Conservation (phyloP, 2,113 vertebrate genomes). For the Esox niger region DNA sequence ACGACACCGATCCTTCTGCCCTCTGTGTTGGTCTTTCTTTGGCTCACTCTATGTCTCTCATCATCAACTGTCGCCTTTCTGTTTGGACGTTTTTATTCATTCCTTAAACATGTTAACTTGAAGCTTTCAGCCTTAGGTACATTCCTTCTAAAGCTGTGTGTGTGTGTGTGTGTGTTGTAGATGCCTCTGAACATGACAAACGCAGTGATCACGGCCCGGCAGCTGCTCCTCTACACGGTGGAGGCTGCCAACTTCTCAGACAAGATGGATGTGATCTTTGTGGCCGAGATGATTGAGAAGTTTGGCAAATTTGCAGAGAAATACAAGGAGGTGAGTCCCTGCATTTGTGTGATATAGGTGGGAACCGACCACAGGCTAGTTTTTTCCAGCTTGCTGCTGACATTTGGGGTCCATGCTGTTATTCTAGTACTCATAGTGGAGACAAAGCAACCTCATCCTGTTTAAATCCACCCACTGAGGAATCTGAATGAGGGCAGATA, state of each 20-base stretch:
- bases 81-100: neutral
- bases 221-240: slow-evolving; percentile 87
- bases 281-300: slow-evolving; percentile 98
- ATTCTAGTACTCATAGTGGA: neutral
- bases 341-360: no score
- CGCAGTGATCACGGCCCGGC: slow-evolving; percentile 84
- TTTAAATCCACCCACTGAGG: slow-evolving; percentile 7
- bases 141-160: neutral
- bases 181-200: slow-evolving; percentile 96
- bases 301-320: slow-evolving; percentile 94
- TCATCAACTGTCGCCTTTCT: slow-evolving; percentile 11
- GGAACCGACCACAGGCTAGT: neutral
- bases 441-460: slow-evolving; percentile 29
- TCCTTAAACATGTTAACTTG: no score
- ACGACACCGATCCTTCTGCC: neutral
- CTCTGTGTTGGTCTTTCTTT: neutral
- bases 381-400: no score
- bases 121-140: no score
- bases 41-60: neutral
- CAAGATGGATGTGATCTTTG: slow-evolving; percentile 98
- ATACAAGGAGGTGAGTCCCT: slow-evolving; percentile 86
- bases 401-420: neutral
- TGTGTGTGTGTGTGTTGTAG: slow-evolving; percentile 54
- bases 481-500: slow-evolving; percentile 4
- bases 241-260: slow-evolving; percentile 96